These are phyloP conservation scores for Orchestia grillus DNA, from an alignment of 1,140 invertebrate species.

Conservation along the genomic window DNA sequence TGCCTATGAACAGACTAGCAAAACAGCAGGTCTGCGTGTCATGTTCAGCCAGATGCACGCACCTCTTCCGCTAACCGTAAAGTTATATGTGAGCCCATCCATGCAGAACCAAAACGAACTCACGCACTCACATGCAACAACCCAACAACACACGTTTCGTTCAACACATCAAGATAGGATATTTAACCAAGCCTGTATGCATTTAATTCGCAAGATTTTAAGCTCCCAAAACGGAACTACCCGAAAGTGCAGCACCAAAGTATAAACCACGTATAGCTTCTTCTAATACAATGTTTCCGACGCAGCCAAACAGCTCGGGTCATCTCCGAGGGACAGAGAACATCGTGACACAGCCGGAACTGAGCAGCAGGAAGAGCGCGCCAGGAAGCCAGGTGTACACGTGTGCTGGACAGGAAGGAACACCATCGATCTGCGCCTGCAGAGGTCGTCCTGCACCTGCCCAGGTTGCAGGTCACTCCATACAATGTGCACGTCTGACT, in stretches of 20 bases:
- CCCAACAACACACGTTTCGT: neutral
- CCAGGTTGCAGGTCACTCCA: neutral
- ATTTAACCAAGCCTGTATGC: neutral
- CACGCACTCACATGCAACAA: neutral
- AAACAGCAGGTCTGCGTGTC: too few relatives aligned
- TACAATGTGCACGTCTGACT: too few relatives aligned
- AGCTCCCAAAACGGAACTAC: neutral
- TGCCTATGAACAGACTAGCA: too few relatives aligned
- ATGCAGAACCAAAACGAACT: neutral
- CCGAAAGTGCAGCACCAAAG: neutral
- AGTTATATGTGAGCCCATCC: neutral
- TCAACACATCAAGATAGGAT: neutral
- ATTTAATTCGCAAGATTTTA: neutral
- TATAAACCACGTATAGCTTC: neutral
- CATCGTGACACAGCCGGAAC: neutral
- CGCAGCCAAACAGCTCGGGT: neutral
- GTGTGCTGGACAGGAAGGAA: too few relatives aligned
- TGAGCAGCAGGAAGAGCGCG: neutral
- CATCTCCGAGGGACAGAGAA: neutral
- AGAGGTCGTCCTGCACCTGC: neutral
- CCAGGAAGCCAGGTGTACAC: neutral
- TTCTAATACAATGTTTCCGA: neutral
- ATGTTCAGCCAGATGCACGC: neutral
- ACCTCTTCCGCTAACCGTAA: neutral
- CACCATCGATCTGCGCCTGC: neutral